A percentile compares a stretch with the other conserved stretches of the same genome.
phyloP scores from a whole-genome alignment of 2,113 vertebrate species.

The Dromiciops gliroides region DNA sequence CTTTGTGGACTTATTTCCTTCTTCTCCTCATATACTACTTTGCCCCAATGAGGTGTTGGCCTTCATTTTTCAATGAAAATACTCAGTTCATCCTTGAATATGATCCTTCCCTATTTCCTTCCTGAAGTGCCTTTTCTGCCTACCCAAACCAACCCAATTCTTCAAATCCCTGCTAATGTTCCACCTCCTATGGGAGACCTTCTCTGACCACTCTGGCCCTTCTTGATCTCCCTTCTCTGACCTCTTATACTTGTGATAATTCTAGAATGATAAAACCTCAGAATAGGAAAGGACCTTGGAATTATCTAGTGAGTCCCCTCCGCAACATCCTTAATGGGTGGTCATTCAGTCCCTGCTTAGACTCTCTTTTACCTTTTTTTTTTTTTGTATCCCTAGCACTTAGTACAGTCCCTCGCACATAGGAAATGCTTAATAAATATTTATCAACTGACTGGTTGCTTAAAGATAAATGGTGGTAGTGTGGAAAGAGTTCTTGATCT shows the following conservation, averaged over 20 bases:
- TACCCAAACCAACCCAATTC: not conserved
- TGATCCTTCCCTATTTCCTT: not conserved
- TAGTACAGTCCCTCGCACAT: not conserved
- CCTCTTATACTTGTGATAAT: not conserved
- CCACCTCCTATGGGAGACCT: not conserved
- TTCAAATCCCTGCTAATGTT: not conserved
- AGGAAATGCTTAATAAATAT: not conserved
- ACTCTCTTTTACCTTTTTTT: not conserved
- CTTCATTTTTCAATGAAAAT: not conserved
- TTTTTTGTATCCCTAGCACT: not conserved
- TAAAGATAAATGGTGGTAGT: not conserved
- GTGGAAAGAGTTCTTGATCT: not conserved
- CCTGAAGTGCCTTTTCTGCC: not conserved
- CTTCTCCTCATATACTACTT: not conserved
- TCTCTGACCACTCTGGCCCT: not conserved
- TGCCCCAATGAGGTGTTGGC: not conserved
- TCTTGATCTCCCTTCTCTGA: not conserved
- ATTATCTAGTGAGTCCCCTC: not conserved
- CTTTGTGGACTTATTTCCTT: not conserved
- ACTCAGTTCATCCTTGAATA: not conserved
- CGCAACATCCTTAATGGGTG: not conserved
- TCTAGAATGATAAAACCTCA: not conserved
- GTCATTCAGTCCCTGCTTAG: not conserved
- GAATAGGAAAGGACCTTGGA: not conserved
- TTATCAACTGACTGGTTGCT: not conserved